phyloP scores from a whole-genome alignment of 2,113 vertebrate genomes.

The Mormyrus lacerda region DNA sequence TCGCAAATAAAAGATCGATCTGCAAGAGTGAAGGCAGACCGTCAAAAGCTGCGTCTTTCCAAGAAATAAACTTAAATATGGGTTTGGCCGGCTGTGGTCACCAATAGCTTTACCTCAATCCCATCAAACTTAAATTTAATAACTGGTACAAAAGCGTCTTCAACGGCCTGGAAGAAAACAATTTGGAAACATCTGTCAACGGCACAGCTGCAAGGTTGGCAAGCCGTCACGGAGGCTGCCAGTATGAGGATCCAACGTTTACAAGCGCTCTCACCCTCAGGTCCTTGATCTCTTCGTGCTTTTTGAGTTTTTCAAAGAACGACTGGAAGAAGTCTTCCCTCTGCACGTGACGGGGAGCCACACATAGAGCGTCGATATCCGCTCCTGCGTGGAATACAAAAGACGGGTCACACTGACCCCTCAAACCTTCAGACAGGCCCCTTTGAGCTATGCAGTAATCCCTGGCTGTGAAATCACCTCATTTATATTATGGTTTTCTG shows the following conservation, averaged over 20 bases:
- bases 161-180: conserved; percentile 71
- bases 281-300: conserved; percentile 82
- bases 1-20: conserved; percentile 96
- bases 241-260: background rate
- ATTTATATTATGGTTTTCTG: background rate
- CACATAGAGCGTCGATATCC: conserved; percentile 94
- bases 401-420: background rate
- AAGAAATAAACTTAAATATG: background rate
- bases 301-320: conserved; percentile 92
- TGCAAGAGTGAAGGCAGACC: conserved; percentile 35
- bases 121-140: conserved; percentile 95
- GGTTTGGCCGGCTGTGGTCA: background rate
- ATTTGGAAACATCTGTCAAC: background rate
- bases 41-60: background rate
- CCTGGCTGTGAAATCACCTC: background rate
- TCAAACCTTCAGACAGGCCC: background rate
- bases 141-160: conserved; percentile 96
- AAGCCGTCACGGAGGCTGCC: background rate
- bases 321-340: conserved; percentile 91
- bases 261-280: conserved; percentile 68
- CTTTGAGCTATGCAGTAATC: background rate
- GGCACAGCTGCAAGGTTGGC: background rate
- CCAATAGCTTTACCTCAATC: conserved; percentile 75
- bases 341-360: conserved; percentile 89
- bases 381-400: conserved; percentile 68